Percentiles rank a stretch among this genome's conserved stretches.
Evolutionary conservation across 2,797 vertebrate species (phyloP).

Genomic region (Meda fulgida): DNA sequence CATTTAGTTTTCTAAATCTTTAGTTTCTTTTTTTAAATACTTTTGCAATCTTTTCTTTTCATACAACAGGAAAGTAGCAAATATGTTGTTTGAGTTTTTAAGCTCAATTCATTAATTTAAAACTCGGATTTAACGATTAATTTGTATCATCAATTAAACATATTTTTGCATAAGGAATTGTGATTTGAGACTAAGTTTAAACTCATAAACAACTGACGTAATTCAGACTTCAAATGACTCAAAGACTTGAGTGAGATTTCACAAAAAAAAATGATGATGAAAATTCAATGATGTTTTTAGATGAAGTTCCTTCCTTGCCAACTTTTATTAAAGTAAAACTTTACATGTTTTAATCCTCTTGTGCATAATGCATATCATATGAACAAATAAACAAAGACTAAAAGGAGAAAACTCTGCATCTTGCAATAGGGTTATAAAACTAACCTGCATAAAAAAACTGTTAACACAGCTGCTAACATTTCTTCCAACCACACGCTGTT

Average conservation of each 20-base stretch:
- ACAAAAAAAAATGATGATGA: no score
- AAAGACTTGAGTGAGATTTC: not conserved
- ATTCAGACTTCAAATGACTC: no score
- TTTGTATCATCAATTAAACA: not conserved
- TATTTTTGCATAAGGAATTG: not conserved
- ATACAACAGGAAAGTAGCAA: not conserved
- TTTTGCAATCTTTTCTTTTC: not conserved
- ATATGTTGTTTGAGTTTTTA: not conserved
- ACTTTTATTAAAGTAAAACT: not conserved
- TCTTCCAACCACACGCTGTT: not conserved
- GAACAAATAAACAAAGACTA: not conserved
- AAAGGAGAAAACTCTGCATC: not conserved
- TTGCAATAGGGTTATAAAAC: not conserved
- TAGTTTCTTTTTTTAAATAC: not conserved
- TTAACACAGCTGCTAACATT: not conserved
- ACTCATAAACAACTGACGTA: not conserved
- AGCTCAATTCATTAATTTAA: not conserved
- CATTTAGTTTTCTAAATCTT: not conserved
- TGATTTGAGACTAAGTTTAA: not conserved
- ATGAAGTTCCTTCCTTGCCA: not conserved
- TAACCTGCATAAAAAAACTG: not conserved
- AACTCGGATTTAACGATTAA: not conserved
- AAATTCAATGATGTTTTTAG: not conserved
- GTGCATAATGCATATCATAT: not conserved
- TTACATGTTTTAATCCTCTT: not conserved